These are phyloP conservation scores for Umimayanthus kanabou DNA, from an alignment of 92 coral and sea anemone species.

Conservation along the genomic window DNA sequence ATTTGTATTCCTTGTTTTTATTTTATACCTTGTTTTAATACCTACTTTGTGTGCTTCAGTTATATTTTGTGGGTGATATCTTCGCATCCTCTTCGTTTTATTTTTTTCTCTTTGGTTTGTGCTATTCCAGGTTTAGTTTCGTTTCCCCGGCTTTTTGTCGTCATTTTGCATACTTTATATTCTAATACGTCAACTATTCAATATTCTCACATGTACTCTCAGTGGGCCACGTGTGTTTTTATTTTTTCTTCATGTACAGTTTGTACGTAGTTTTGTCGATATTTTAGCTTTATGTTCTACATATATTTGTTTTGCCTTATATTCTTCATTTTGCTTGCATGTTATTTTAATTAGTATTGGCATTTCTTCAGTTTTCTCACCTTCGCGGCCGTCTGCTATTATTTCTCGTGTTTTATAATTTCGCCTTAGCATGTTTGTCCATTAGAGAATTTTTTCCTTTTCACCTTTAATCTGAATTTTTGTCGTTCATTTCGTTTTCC, in stretches of 20 bases:
- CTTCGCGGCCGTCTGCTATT: neutral
- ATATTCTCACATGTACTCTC: no score
- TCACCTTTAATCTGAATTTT: neutral
- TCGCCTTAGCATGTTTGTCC: neutral
- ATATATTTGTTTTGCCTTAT: neutral
- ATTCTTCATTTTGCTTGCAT: constrained; percentile 10
- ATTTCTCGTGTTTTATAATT: constrained; percentile 1
- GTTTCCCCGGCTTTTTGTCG: neutral
- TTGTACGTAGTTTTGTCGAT: neutral
- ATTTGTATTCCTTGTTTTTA: neutral
- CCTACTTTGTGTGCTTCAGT: neutral
- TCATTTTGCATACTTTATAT: neutral
- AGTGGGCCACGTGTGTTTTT: constrained; percentile 15
- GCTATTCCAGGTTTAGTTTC: constrained; percentile 6
- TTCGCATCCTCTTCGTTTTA: neutral
- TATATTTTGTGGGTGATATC: neutral
- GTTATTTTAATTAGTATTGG: neutral
- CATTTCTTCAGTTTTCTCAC: constrained; percentile 14
- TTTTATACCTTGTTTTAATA: no score
- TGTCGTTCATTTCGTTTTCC: neutral
- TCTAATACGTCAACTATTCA: neutral
- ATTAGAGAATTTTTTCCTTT: neutral
- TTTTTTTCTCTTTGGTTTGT: neutral
- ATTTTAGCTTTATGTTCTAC: constrained; percentile 14
- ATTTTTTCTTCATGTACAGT: constrained; percentile 12